These are phyloP conservation scores for Pachypeltis micranthus DNA, from an alignment of 1,140 invertebrate species.

Conservation along the genomic window DNA sequence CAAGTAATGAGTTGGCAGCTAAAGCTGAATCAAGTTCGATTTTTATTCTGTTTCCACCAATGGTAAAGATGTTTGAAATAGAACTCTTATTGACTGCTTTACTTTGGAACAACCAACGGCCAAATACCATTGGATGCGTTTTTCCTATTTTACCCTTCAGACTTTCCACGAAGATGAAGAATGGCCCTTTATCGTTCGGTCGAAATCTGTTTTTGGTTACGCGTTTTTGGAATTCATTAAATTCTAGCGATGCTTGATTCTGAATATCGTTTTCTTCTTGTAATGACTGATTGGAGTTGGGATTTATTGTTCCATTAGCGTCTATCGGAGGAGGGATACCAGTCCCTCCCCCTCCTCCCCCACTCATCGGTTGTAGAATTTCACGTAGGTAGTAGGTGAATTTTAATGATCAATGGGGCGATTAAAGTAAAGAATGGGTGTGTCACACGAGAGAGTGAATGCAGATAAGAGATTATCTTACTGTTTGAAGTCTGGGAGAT, in stretches of 20 bases:
- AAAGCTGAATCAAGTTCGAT: background rate
- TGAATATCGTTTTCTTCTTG: no score
- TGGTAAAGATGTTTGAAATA: background rate
- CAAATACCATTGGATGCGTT: background rate
- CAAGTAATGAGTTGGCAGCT: background rate
- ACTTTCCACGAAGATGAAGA: background rate
- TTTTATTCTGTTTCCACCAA: background rate
- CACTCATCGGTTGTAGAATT: background rate
- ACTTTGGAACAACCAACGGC: background rate
- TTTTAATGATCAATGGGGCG: no score
- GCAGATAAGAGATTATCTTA: background rate
- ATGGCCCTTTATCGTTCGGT: background rate
- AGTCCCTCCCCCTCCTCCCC: background rate
- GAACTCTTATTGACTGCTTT: background rate
- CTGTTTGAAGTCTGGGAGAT: background rate
- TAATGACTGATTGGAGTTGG: no score
- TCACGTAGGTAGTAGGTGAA: no score
- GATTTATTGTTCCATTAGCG: no score
- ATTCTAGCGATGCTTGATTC: no score
- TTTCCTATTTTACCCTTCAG: background rate
- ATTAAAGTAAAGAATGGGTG: no score
- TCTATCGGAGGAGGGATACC: background rate
- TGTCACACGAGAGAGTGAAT: no score
- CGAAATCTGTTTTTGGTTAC: background rate
- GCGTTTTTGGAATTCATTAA: background rate